A percentile compares a stretch with the other conserved stretches of the same genome.
Conservation (phyloP, 2,113 vertebrate genomes). For the Aegypius monachus region DNA sequence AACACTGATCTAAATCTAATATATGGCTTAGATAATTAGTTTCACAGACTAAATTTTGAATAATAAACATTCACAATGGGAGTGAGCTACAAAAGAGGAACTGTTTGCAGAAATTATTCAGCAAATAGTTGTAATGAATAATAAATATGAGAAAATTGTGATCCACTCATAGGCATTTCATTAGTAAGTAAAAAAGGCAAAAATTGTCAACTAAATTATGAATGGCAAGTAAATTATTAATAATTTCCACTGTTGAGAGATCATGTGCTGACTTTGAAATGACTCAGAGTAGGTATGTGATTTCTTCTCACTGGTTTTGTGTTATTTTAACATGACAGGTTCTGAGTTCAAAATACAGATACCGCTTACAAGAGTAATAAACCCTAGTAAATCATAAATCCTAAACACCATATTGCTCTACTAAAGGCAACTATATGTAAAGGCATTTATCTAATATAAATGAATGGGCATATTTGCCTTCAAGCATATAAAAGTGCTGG, state of each 20-base stretch:
- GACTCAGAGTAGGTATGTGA: background rate
- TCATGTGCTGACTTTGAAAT: background rate
- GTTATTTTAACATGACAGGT: background rate
- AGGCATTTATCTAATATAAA: background rate
- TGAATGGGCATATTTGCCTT: background rate
- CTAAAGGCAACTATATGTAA: background rate
- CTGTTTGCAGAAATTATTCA: conserved; percentile 34
- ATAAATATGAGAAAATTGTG: conserved; percentile 42
- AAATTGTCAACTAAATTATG: conserved; percentile 22
- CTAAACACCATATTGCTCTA: background rate
- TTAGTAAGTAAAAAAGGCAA: conserved; percentile 15
- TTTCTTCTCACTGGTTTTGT: background rate
- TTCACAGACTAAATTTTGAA: conserved; percentile 19
- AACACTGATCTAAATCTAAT: background rate
- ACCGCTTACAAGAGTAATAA: background rate
- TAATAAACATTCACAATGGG: conserved; percentile 16
- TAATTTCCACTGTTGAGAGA: background rate
- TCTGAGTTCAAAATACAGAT: background rate
- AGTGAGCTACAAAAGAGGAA: conserved; percentile 13
- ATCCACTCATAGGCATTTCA: background rate
- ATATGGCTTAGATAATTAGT: background rate
- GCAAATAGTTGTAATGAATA: conserved; percentile 50
- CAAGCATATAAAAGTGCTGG: background rate
- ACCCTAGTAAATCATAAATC: background rate
- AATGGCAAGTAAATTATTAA: conserved; percentile 49